Evolutionary conservation across 2,888 invertebrate species (phyloP).

Genomic region (Acleris sparsana): DNA sequence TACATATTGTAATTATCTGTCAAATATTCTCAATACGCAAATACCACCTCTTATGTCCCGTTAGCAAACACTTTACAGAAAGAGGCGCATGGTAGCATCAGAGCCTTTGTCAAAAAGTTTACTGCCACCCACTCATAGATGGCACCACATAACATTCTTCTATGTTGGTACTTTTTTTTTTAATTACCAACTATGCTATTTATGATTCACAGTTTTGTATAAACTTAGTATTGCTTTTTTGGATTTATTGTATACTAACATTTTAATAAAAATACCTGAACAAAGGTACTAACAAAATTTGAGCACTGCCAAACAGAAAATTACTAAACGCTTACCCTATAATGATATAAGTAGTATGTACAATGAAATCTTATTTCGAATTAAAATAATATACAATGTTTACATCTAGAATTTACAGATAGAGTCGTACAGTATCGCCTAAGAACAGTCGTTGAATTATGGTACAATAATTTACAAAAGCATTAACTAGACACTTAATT

Average conservation of each 20-base stretch:
- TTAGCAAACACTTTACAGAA: neutral
- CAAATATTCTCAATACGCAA: too few species aligned
- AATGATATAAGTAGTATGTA: slow-evolving; percentile 60
- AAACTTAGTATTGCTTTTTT: slow-evolving; percentile 29
- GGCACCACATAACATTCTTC: neutral
- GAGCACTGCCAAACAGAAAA: slow-evolving; percentile 53
- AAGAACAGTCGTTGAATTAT: slow-evolving; percentile 76
- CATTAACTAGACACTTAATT: slow-evolving; percentile 56
- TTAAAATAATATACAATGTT: slow-evolving; percentile 69
- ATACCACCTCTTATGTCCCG: too few species aligned
- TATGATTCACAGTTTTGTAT: slow-evolving; percentile 2
- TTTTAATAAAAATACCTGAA: slow-evolving; percentile 23
- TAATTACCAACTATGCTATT: neutral
- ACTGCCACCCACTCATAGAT: neutral
- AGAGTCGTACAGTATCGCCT: slow-evolving; percentile 59
- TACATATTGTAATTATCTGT: too few species aligned
- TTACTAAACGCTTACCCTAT: slow-evolving; percentile 43
- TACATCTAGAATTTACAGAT: slow-evolving; percentile 59
- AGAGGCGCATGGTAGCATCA: neutral
- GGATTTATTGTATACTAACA: slow-evolving; percentile 5
- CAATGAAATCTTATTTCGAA: slow-evolving; percentile 74
- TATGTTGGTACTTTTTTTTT: neutral
- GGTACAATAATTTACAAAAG: slow-evolving; percentile 82
- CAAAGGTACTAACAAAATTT: slow-evolving; percentile 32
- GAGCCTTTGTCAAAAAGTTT: neutral